Conservation (phyloP, 1,140 invertebrate species). For the Drosophila aff. region DNA sequence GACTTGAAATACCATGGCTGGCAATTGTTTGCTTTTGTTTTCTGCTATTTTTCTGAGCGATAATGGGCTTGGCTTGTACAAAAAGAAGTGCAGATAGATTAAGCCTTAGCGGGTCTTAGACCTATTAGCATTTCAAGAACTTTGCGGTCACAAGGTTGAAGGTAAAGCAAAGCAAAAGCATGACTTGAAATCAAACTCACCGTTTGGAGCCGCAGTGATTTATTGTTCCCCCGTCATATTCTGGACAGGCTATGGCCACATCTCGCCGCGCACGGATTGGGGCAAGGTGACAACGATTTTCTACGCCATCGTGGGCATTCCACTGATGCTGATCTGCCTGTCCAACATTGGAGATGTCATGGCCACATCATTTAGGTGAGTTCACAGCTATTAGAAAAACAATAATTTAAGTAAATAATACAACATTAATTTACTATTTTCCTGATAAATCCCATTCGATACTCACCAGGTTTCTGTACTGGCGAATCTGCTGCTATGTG, state of each 20-base stretch:
- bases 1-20: conserved; percentile 64
- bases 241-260: conserved; percentile 95
- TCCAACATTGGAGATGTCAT: conserved; percentile 98
- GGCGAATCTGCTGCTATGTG: conserved; percentile 95
- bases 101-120: conserved; percentile 30
- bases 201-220: not conserved
- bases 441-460: not conserved
- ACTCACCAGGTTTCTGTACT: conserved; percentile 90
- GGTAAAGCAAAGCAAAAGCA: conserved; percentile 20
- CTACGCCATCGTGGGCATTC: conserved; percentile 97
- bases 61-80: conserved; percentile 54
- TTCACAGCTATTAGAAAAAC: conserved; percentile 3
- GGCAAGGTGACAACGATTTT: conserved; percentile 98
- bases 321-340: conserved; percentile 96
- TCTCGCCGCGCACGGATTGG: conserved; percentile 95
- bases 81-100: conserved; percentile 44
- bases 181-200: conserved; percentile 17
- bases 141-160: conserved; percentile 46
- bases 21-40: conserved; percentile 45
- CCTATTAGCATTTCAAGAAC: conserved; percentile 61
- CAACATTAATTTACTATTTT: not conserved
- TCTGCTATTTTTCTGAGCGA: conserved; percentile 35
- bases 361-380: conserved; percentile 94
- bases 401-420: not conserved
- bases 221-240: conserved; percentile 13